phyloP scores from a whole-genome alignment of 2,888 invertebrate species.

The Rhopalosiphum nymphaeae region DNA sequence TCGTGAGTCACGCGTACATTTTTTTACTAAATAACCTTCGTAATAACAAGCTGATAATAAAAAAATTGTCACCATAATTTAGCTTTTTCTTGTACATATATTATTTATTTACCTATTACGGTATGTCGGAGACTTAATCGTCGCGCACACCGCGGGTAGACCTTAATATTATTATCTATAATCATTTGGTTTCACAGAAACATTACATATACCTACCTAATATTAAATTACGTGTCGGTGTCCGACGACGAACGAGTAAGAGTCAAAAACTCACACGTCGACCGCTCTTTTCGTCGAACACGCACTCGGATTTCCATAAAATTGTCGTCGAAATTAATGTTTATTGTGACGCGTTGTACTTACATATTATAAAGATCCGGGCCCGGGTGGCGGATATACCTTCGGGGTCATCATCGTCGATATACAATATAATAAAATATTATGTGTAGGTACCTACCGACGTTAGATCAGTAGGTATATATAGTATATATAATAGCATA shows the following conservation, averaged over 20 bases:
- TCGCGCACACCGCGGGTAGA: neutral
- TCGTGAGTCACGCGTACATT: neutral
- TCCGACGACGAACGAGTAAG: neutral
- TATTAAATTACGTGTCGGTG: neutral
- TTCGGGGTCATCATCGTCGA: neutral
- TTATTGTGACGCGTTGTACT: slow-evolving; percentile 34
- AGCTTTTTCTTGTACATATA: neutral
- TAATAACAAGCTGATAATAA: slow-evolving; percentile 2
- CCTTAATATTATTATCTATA: neutral
- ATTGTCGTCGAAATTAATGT: slow-evolving; percentile 61
- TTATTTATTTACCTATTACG: neutral
- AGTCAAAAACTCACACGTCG: slow-evolving; percentile 8
- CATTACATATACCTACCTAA: neutral
- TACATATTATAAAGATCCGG: neutral
- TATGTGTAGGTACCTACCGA: neutral
- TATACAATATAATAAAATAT: neutral
- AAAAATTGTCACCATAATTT: slow-evolving; percentile 31
- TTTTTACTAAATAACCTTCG: neutral
- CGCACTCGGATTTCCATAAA: slow-evolving; percentile 54
- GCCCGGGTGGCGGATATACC: neutral
- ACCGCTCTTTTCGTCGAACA: neutral
- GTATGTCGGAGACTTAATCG: neutral
- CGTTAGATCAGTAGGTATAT: neutral
- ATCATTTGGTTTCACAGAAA: neutral
- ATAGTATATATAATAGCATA: neutral